Evolutionary conservation across 1,140 invertebrate species (phyloP), one percentile per base, ranked within the genome.

Genomic region (Lordiphosa collinella): DNA sequence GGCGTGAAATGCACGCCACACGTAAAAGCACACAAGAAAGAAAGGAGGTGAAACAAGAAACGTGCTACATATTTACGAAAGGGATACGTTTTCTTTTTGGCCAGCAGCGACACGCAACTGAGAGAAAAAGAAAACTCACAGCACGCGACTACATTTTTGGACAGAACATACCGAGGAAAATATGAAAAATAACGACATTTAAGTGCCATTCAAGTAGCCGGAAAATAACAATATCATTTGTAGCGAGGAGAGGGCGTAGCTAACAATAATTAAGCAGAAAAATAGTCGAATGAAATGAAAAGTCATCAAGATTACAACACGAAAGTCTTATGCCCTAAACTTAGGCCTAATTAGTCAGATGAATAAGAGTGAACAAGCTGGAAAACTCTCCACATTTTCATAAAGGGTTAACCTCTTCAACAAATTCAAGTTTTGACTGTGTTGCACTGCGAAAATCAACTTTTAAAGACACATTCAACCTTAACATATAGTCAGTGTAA

Each of bases 41-140:
- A 7, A 25, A 25, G 16, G 3, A 34, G 50, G 22, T 12, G 34
- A 47, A 64, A 70, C 9, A 22, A 61, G 43, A 66, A 66, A 70
- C 57, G 66, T 66, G 63, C 47, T 40, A 67, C 61, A 66, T 70
- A 70, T 70, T 66, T 70, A 70, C 67, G 40, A 52, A 66, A 67
- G 49, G 56, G 63, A 61, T 61, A 70, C 55, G 51, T 61, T 49
- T 43, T 34, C 34, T 37, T 41, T 46, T 25, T 9, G 9, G 2
- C 7, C 5, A 16, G 14, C 14, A 16, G 18, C 18, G 11, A 36
- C 47, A 49, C 32, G 32, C 16, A 7, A 48, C n/a, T 48, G 6
- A 18, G 16, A 8, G 14, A 48, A 16, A 44, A n/a, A 9, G 6
- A 4, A n/a, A 18, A 9, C 31, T 35, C 46, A 18, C n/a, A 18